Percentiles rank a stretch among this genome's conserved stretches.
These are phyloP conservation scores for Troglohyphantes excavatus DNA, from an alignment of 2,888 invertebrate species.

Conservation along the genomic window DNA sequence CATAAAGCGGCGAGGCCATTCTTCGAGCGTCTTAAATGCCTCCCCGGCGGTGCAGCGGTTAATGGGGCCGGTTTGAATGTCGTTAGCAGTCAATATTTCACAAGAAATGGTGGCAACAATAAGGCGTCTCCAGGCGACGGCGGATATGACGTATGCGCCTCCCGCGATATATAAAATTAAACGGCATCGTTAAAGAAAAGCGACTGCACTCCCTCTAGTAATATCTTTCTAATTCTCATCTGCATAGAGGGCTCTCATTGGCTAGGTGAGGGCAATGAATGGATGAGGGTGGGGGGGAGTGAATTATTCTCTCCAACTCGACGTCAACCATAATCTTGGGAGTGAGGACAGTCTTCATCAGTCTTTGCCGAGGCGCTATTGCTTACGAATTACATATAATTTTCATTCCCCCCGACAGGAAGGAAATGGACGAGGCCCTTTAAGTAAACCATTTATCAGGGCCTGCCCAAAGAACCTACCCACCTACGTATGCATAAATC, in stretches of 20 bases:
- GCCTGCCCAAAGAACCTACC: conserved; percentile 67
- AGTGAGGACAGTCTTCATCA: conserved; percentile 79
- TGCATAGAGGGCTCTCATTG: conserved; percentile 67
- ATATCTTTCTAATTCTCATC: conserved; percentile 77
- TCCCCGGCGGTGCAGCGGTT: conserved; percentile 71
- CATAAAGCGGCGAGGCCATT: conserved; percentile 72
- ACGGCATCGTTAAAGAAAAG: conserved; percentile 78
- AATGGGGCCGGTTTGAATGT: conserved; percentile 78
- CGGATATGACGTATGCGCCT: conserved; percentile 78
- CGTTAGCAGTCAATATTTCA: conserved; percentile 79
- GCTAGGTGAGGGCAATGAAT: conserved; percentile 56
- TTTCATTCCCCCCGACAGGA: conserved; percentile 72
- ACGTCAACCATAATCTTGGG: conserved; percentile 77
- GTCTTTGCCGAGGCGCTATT: conserved; percentile 71
- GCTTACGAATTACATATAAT: conserved; percentile 79
- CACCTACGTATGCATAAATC: conserved; percentile 78
- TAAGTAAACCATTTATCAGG: conserved; percentile 79
- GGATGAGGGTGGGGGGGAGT: conserved; percentile 42
- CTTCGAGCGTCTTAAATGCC: conserved; percentile 69
- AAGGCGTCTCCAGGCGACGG: conserved; percentile 79
- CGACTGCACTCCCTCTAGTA: conserved; percentile 62
- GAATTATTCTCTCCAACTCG: conserved; percentile 78
- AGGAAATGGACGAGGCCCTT: conserved; percentile 72
- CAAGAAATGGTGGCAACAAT: conserved; percentile 78
- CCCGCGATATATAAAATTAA: conserved; percentile 77